phyloP scores from a whole-genome alignment of 2,797 vertebrate genomes.

The Lepus townsendii region DNA sequence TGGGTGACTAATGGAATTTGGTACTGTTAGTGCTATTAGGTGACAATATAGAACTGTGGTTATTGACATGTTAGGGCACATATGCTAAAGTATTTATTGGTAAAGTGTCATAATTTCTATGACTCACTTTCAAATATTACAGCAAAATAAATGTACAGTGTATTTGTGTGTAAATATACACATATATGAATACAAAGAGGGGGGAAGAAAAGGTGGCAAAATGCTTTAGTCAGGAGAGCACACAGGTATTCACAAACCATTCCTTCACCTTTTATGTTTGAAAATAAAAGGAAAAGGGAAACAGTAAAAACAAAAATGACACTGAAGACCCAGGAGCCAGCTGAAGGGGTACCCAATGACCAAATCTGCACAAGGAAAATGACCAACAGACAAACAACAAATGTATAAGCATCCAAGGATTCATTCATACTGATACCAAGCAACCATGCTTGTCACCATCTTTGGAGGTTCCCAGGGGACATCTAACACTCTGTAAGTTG shows the following conservation, averaged over 20 bases:
- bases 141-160: neutral
- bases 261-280: conserved; percentile 35
- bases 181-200: neutral
- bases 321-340: neutral
- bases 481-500: neutral
- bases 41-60: neutral
- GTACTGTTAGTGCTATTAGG: neutral
- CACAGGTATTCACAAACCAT: neutral
- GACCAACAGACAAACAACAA: neutral
- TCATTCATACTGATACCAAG: neutral
- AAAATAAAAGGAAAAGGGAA: conserved; percentile 41
- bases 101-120: conserved; percentile 2
- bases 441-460: neutral
- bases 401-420: neutral
- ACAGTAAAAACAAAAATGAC: neutral
- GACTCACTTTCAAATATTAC: neutral
- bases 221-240: neutral
- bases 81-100: neutral
- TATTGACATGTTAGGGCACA: neutral
- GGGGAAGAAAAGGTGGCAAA: neutral
- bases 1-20: neutral
- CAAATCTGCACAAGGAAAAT: neutral
- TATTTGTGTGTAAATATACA: neutral
- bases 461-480: neutral
- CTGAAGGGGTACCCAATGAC: neutral